phyloP scores from a whole-genome alignment of 2,113 vertebrate genomes.

The Tinamus guttatus region DNA sequence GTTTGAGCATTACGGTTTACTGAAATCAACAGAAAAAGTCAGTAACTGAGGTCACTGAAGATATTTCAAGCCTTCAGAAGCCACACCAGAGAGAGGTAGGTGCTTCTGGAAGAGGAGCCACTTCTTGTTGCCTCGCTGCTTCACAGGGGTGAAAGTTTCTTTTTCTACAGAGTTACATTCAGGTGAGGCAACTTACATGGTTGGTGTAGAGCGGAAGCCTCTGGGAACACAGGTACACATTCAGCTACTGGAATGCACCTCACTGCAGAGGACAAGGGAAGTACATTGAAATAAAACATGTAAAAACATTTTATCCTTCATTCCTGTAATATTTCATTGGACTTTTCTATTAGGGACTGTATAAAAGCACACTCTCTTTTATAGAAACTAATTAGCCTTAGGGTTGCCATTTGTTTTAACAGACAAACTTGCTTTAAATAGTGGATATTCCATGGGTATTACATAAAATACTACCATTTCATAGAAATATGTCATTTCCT shows the following conservation, averaged over 20 bases:
- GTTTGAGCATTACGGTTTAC: not conserved
- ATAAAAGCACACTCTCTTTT: not conserved
- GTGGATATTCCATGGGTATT: not conserved
- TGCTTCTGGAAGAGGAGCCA: not conserved
- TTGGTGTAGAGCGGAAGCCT: not conserved
- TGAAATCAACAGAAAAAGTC: not conserved
- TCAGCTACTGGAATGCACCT: not conserved
- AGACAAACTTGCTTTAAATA: not conserved
- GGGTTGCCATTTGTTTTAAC: not conserved
- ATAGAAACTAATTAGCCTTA: not conserved
- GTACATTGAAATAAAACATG: not conserved
- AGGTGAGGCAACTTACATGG: not conserved
- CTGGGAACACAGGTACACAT: not conserved
- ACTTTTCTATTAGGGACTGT: not conserved
- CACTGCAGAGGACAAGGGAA: not conserved
- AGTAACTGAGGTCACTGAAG: too few species aligned
- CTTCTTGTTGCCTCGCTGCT: not conserved
- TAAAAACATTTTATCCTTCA: not conserved
- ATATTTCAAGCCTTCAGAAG: not conserved
- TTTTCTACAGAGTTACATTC: not conserved
- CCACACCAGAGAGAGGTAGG: fast-evolving
- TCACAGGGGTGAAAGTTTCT: not conserved
- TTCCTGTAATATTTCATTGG: not conserved
- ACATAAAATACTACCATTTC: not conserved
- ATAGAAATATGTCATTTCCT: not conserved